A percentile compares a stretch with the other conserved stretches of the same genome.
Evolutionary conservation across 2,113 vertebrate genomes (phyloP).

Genomic region (Microcebus ravelobensis): DNA sequence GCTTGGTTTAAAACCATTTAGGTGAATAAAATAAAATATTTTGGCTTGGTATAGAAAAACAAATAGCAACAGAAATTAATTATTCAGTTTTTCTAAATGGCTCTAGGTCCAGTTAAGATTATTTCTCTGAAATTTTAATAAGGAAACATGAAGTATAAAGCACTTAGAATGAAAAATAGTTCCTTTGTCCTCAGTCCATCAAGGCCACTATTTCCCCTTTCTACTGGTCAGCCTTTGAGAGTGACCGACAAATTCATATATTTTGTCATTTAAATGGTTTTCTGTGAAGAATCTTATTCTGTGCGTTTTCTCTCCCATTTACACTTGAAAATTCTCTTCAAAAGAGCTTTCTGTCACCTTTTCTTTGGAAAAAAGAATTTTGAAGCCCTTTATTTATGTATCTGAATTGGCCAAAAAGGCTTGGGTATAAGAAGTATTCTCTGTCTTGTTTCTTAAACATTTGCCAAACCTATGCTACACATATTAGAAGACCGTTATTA

Average conservation of each 20-base stretch:
- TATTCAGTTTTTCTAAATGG: slow-evolving; percentile 39
- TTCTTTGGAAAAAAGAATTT: slow-evolving; percentile 6
- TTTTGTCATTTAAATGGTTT: not conserved
- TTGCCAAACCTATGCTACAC: not conserved
- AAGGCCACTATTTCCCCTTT: not conserved
- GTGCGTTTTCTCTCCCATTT: not conserved
- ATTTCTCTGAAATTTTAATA: slow-evolving; percentile 45
- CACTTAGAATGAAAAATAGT: not conserved
- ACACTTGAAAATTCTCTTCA: not conserved
- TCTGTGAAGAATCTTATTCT: not conserved
- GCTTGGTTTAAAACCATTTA: not conserved
- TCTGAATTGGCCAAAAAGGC: not conserved
- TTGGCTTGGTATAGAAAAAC: slow-evolving; percentile 1
- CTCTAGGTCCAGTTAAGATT: not conserved
- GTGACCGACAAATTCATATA: not conserved
- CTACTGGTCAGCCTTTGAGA: not conserved
- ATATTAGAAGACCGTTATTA: slow-evolving; percentile 22
- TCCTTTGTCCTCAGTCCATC: not conserved
- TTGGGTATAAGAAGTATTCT: not conserved
- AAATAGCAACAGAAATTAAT: slow-evolving; percentile 48
- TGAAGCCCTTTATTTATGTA: not conserved
- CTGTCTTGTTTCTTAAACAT: not conserved
- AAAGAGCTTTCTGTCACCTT: not conserved
- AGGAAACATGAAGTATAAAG: not conserved
- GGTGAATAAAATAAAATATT: not conserved